Conservation (phyloP, 2,797 vertebrate genomes). For the Trichosurus vulpecula region DNA sequence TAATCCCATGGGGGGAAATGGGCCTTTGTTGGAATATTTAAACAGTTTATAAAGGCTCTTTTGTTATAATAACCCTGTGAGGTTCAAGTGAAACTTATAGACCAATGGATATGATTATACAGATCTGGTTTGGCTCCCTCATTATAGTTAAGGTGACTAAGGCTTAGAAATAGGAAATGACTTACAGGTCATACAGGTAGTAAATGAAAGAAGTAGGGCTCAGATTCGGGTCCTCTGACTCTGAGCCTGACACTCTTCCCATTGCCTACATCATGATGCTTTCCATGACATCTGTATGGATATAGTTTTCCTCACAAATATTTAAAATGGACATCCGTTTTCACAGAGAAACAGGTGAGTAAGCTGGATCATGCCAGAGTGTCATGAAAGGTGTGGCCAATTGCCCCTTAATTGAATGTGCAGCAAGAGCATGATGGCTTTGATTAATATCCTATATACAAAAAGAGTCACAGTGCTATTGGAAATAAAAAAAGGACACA, state of each 20-base stretch:
- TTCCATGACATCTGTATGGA: neutral
- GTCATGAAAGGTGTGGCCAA: neutral
- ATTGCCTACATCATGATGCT: neutral
- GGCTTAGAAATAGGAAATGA: neutral
- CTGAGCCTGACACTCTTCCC: neutral
- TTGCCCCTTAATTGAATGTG: neutral
- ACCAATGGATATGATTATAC: neutral
- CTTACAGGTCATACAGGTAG: neutral
- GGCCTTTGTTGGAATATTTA: neutral
- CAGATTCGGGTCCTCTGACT: neutral
- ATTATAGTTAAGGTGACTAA: neutral
- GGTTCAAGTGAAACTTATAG: neutral
- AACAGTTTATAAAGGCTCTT: neutral
- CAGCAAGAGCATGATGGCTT: neutral
- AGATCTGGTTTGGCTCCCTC: neutral
- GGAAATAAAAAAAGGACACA: neutral
- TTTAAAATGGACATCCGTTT: neutral
- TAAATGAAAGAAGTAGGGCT: neutral
- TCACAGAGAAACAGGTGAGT: neutral
- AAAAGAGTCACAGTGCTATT: neutral
- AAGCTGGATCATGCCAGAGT: neutral
- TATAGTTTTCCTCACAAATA: neutral
- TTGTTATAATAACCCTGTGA: neutral
- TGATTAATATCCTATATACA: neutral
- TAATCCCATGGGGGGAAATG: neutral